Conservation (phyloP, 2,113 vertebrate genomes). For the Cynocephalus volans region DNA sequence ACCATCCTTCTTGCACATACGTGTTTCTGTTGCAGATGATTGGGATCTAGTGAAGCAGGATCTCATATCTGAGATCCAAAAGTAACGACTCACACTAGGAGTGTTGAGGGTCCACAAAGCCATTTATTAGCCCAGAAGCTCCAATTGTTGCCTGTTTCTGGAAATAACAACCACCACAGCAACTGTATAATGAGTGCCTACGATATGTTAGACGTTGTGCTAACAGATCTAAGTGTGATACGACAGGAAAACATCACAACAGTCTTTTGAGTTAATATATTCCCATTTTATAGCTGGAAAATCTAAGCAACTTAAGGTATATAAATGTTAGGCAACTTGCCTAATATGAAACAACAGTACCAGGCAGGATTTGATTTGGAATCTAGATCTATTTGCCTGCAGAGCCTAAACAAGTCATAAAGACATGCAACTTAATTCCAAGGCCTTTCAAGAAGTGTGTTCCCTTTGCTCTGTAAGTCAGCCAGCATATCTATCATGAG, state of each 20-base stretch:
- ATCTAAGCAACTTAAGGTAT: not conserved
- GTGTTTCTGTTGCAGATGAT: not conserved
- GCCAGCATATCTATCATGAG: not conserved
- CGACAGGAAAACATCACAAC: not conserved
- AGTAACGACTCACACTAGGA: not conserved
- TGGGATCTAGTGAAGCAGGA: not conserved
- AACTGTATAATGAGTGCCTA: not conserved
- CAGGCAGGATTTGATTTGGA: not conserved
- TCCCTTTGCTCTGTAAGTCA: not conserved
- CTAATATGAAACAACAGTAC: not conserved
- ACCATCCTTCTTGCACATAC: not conserved
- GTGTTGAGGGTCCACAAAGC: not conserved
- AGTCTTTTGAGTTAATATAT: not conserved
- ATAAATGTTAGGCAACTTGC: not conserved
- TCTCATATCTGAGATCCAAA: not conserved
- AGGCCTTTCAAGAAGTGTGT: slow-evolving; percentile 5
- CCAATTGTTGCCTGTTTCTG: not conserved
- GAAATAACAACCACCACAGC: not conserved
- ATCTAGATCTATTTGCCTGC: not conserved
- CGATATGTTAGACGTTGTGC: not conserved
- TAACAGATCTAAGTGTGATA: not conserved
- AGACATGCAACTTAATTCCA: not conserved
- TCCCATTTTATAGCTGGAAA: not conserved
- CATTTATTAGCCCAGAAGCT: not conserved
- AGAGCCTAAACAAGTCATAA: not conserved